phyloP scores from a whole-genome alignment of 1,140 invertebrate genomes.

The Cepaea nemoralis region DNA sequence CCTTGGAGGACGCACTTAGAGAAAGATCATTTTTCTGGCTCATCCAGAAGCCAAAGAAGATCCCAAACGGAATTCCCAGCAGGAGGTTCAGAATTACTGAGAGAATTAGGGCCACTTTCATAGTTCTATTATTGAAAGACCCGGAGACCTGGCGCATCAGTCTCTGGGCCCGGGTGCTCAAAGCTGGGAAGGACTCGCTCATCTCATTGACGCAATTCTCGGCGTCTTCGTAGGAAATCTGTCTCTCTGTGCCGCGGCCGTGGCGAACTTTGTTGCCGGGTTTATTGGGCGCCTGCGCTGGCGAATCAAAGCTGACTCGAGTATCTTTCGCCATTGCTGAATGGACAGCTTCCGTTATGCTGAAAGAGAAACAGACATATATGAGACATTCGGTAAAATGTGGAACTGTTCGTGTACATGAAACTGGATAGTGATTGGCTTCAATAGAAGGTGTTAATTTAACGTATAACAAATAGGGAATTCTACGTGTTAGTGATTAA shows the following conservation, averaged over 20 bases:
- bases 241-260: constrained; percentile 27
- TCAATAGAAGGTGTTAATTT: too few species aligned
- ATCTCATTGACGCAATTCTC: constrained; percentile 43
- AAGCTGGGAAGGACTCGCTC: constrained; percentile 33
- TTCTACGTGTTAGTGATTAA: too few species aligned
- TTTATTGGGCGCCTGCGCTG: constrained; percentile 4
- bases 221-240: constrained; percentile 35
- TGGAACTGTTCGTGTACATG: too few species aligned
- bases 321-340: constrained; percentile 39
- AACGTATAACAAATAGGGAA: too few species aligned
- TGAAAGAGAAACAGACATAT: constrained; percentile 19
- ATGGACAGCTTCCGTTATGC: constrained; percentile 18
- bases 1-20: not conserved
- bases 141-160: constrained; percentile 33
- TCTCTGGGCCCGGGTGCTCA: constrained; percentile 26
- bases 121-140: constrained; percentile 37
- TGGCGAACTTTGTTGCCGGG: not conserved
- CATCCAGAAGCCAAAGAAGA: constrained; percentile 39
- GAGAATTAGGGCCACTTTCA: constrained; percentile 32
- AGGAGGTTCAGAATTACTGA: constrained; percentile 36
- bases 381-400: not conserved
- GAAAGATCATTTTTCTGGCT: constrained; percentile 4
- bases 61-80: constrained; percentile 23
- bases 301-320: constrained; percentile 29
- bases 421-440: too few species aligned